Evolutionary conservation across 2,113 vertebrate genomes (phyloP).

Genomic region (Limnothrissa miodon): DNA sequence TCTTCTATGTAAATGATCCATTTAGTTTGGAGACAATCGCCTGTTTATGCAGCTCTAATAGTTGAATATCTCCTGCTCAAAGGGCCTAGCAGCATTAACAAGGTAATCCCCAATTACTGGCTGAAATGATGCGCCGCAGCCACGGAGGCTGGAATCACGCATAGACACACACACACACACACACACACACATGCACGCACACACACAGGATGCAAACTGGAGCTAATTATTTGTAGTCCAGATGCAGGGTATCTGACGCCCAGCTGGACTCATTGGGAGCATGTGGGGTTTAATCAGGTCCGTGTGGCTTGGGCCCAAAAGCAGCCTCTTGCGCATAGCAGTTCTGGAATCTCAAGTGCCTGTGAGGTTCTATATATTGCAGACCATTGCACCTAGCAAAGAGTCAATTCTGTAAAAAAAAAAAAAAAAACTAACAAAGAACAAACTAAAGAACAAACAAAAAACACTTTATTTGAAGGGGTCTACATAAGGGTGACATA

Average conservation of each 20-base stretch:
- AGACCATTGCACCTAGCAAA: background rate
- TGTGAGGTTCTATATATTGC: background rate
- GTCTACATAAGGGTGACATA: no score
- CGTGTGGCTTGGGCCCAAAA: background rate
- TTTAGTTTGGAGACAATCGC: conserved; percentile 33
- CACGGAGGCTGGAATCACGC: background rate
- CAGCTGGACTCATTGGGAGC: conserved; percentile 20
- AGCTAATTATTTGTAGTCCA: conserved; percentile 43
- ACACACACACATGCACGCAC: conserved; percentile 14
- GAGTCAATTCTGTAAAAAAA: no score
- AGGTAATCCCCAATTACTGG: conserved; percentile 47
- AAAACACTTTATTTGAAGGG: no score
- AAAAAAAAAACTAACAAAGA: no score
- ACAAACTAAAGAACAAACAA: no score
- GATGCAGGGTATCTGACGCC: conserved; percentile 39
- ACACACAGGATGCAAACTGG: conserved; percentile 8
- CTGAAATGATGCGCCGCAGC: conserved; percentile 39
- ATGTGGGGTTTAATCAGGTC: background rate
- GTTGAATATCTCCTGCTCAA: conserved; percentile 29
- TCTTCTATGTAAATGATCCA: conserved; percentile 33
- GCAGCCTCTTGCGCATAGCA: background rate
- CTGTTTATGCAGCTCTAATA: conserved; percentile 42
- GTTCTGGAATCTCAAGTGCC: background rate
- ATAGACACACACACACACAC: background rate
- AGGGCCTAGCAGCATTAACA: conserved; percentile 34